Evolutionary conservation across 2,797 vertebrate genomes (phyloP).

Genomic region (Centroberyx gerrardi): DNA sequence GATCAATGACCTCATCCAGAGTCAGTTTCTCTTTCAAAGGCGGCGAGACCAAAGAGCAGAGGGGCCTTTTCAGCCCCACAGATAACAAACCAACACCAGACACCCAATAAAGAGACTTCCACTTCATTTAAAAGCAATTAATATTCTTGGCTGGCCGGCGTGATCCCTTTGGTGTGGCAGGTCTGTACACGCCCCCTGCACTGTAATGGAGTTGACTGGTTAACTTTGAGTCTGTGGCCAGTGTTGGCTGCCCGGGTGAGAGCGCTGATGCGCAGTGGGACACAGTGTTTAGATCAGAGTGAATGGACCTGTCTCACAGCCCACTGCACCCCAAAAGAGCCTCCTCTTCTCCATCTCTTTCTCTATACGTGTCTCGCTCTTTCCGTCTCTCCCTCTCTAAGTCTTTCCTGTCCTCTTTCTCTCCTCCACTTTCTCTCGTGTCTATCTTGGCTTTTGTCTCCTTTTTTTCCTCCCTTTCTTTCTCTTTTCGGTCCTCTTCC

Average conservation of each 20-base stretch:
- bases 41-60: slow-evolving; percentile 86
- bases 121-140: slow-evolving; percentile 92
- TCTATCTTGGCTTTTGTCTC: slow-evolving; percentile 72
- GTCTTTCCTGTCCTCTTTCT: slow-evolving; percentile 67
- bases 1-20: slow-evolving; percentile 86
- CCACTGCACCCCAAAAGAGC: slow-evolving; percentile 85
- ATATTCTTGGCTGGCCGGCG: slow-evolving; percentile 87
- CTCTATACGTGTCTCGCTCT: slow-evolving; percentile 68
- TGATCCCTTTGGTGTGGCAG: slow-evolving; percentile 89
- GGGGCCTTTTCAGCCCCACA: slow-evolving; percentile 81
- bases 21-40: slow-evolving; percentile 85
- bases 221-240: slow-evolving; percentile 85
- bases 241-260: slow-evolving; percentile 85
- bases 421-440: slow-evolving; percentile 66
- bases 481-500: slow-evolving; percentile 68
- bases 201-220: slow-evolving; percentile 89
- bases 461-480: slow-evolving; percentile 46
- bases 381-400: slow-evolving; percentile 62
- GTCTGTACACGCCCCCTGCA: slow-evolving; percentile 86
- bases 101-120: slow-evolving; percentile 90
- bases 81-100: slow-evolving; percentile 91
- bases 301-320: slow-evolving; percentile 87
- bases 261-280: slow-evolving; percentile 86
- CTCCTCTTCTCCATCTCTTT: slow-evolving; percentile 74
- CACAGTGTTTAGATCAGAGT: slow-evolving; percentile 82